phyloP scores from a whole-genome alignment of 2,888 invertebrate species.

The Orthosia gothica region DNA sequence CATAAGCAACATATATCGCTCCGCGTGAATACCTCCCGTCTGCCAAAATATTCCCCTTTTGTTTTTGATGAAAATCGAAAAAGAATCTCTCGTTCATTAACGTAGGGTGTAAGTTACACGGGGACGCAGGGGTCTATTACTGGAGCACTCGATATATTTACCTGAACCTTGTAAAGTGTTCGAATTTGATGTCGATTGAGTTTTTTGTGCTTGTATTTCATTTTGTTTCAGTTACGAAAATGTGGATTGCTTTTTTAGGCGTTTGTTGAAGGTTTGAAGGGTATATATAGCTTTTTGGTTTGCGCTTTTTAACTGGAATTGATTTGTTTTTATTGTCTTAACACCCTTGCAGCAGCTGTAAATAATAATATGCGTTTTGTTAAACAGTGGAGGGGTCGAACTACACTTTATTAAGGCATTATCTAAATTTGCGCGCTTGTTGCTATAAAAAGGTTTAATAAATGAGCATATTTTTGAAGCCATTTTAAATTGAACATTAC shows the following conservation, averaged over 20 bases:
- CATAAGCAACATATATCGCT: conserved; percentile 52
- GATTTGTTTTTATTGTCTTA: background rate
- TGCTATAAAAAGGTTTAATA: too few species aligned
- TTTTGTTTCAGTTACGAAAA: conserved; percentile 2
- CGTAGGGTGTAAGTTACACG: conserved; percentile 88
- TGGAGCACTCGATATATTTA: conserved; percentile 44
- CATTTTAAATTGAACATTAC: background rate
- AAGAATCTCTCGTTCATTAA: conserved; percentile 89
- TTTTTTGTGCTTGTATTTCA: conserved; percentile 11
- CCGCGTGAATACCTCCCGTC: conserved; percentile 76
- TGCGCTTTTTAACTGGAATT: background rate
- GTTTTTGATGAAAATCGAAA: conserved; percentile 89
- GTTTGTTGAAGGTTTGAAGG: background rate
- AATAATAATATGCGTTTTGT: background rate
- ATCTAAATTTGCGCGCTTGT: too few species aligned
- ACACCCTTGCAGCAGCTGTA: too few species aligned
- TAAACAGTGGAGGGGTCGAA: background rate
- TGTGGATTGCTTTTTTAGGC: conserved; percentile 28
- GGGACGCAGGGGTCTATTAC: conserved; percentile 73
- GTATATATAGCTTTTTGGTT: conserved; percentile 2
- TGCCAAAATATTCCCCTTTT: conserved; percentile 86
- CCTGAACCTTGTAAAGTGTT: conserved; percentile 1
- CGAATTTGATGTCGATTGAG: conserved; percentile 7
- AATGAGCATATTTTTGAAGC: too few species aligned
- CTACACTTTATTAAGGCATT: background rate